Conservation (phyloP, 2,113 vertebrate genomes). For the Phrynosoma platyrhinos region DNA sequence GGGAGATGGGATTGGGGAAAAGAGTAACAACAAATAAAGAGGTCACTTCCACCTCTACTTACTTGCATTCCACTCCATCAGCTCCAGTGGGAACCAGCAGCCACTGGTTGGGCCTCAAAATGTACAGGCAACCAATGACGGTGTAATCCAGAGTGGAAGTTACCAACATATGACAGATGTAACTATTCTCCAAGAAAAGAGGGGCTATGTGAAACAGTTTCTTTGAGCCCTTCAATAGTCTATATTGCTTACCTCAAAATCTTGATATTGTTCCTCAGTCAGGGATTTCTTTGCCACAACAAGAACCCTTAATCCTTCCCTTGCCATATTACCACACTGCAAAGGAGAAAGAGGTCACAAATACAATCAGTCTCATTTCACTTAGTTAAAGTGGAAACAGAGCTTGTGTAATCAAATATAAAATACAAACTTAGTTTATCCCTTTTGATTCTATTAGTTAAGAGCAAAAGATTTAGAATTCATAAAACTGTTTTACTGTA, state of each 20-base stretch:
- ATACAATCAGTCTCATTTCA: constrained; percentile 29
- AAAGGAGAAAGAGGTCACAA: constrained; percentile 43
- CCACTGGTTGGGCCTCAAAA: too few relatives aligned
- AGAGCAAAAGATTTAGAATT: background rate
- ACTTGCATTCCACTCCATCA: too few relatives aligned
- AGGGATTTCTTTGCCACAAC: constrained; percentile 97
- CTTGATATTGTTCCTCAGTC: constrained; percentile 96
- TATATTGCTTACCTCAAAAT: constrained; percentile 88
- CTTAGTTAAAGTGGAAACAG: background rate
- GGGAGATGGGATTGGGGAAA: too few relatives aligned
- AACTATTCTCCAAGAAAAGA: background rate
- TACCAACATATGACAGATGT: background rate
- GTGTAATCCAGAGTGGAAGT: too few relatives aligned
- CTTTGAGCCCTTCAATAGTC: background rate
- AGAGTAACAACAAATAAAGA: too few relatives aligned
- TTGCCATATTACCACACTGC: constrained; percentile 98
- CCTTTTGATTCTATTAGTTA: constrained; percentile 19
- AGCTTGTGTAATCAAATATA: background rate
- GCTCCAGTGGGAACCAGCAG: too few relatives aligned
- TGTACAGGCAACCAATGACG: too few relatives aligned
- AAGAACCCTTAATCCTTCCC: constrained; percentile 93
- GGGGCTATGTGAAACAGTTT: background rate
- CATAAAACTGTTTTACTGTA: background rate
- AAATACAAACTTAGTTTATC: constrained; percentile 26
- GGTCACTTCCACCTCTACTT: too few relatives aligned